Evolutionary conservation across 2,888 invertebrate genomes (phyloP), one percentile per base, ranked within the genome.

Genomic region (Meliscaeva auricollis): DNA sequence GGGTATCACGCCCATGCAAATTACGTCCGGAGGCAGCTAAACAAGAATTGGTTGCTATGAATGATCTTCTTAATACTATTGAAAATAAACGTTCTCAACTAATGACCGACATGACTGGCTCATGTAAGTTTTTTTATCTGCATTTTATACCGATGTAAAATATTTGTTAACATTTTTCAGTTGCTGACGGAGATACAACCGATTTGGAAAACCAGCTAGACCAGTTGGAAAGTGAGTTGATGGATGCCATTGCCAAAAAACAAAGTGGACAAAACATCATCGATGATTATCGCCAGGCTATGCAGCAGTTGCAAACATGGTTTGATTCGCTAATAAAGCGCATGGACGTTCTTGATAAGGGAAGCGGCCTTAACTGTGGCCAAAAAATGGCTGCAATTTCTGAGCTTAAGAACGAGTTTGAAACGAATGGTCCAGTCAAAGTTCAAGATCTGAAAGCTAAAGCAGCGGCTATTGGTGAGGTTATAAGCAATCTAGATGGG

Each of bases 1-100:
- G 98, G 95, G 94, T 96, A 78, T 95, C 96, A 44, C 95, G 96
- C 84, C 98, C 98, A n/a, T 96, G 96, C 50, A 98, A 98, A 92
- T 92, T 98, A 81, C 94, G 98, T 84, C 94, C 96, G 0, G 98
- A 98, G 90, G 97, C 97, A 1, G 97, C 98, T 8, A 96, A 97
- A 89, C 95, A 96, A 87, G 98, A 98, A 89, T 93, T 97, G 87
- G 95, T 95, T 62, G 94, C 96, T 7, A 96, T 97, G 95, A 96
- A 96, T 90, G 97, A 97, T 89, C 93, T 98, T 20, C 92, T 97
- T 60, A 94, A 94, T 38, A 95, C 95, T 30, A 94, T 98, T 48
- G 95, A 95, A 44, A 97, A 97, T 88, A 96, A 97, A 90, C 95
- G 96, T 88, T 94, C 94, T 52, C 95, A 96, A 87, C 93, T 97